These are phyloP conservation scores for Epinephelus fuscoguttatus DNA, from an alignment of 2,113 vertebrate genomes.

Conservation along the genomic window DNA sequence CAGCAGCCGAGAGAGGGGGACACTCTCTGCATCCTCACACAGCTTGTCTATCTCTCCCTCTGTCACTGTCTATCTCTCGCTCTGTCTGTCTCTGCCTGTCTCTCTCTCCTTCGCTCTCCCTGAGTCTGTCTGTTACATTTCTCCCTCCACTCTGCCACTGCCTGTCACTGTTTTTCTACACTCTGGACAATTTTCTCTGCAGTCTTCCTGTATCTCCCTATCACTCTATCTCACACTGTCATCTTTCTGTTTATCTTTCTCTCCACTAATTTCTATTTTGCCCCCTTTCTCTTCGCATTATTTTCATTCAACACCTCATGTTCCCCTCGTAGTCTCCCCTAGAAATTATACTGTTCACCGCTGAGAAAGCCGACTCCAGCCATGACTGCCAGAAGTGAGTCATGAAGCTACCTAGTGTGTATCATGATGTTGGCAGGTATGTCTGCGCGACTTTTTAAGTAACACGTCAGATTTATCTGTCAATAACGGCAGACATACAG, in stretches of 20 bases:
- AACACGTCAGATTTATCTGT: not conserved
- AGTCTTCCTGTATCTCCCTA: constrained; percentile 59
- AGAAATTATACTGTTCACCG: constrained; percentile 12
- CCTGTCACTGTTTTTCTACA: constrained; percentile 75
- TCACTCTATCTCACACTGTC: constrained; percentile 65
- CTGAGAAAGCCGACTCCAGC: constrained; percentile 25
- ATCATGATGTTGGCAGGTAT: constrained; percentile 15
- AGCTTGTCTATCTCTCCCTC: constrained; percentile 82
- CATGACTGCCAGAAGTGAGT: not conserved
- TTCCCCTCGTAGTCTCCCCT: constrained; percentile 1
- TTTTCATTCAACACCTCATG: constrained; percentile 30
- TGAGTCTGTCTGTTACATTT: constrained; percentile 69
- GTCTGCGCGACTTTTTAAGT: not conserved
- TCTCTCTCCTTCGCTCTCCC: constrained; percentile 64
- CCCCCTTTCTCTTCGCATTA: constrained; percentile 31
- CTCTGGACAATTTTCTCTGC: constrained; percentile 59
- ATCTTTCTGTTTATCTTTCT: constrained; percentile 59
- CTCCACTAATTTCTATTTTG: constrained; percentile 62
- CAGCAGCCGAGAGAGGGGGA: constrained; percentile 84
- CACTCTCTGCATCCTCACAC: constrained; percentile 84
- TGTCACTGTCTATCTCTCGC: constrained; percentile 80
- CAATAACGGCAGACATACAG: not conserved
- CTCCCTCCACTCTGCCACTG: constrained; percentile 59
- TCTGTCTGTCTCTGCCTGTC: constrained; percentile 78
- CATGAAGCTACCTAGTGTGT: not conserved